Conservation (phyloP, 1,140 invertebrate genomes). For the Platyscapa corneri region DNA sequence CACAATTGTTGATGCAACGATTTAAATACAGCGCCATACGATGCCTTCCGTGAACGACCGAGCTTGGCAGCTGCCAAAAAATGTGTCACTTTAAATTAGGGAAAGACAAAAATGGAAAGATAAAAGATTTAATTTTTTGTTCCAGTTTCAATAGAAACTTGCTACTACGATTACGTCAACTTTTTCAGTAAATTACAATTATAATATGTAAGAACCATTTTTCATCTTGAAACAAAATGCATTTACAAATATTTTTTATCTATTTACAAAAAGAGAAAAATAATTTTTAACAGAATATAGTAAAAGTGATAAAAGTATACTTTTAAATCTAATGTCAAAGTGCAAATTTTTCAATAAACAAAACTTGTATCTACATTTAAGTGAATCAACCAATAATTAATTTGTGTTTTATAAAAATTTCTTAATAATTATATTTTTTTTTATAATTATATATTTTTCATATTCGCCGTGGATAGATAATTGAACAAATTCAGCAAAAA, state of each 20-base stretch:
- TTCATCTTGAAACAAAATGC: neutral
- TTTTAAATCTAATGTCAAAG: too few species aligned
- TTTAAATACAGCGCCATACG: conserved; percentile 63
- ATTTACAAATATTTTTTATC: conserved; percentile 50
- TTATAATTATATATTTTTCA: too few species aligned
- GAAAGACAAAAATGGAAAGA: conserved; percentile 19
- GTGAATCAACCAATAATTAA: too few species aligned
- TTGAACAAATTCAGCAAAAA: neutral
- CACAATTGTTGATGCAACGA: conserved; percentile 66
- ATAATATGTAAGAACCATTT: conserved; percentile 3
- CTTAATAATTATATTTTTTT: neutral
- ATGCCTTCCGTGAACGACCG: conserved; percentile 75
- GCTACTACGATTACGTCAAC: conserved; percentile 20
- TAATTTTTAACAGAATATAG: conserved; percentile 29
- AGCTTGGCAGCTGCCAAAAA: conserved; percentile 73
- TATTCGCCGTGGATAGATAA: neutral
- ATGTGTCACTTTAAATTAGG: conserved; percentile 51
- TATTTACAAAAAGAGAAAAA: conserved; percentile 29
- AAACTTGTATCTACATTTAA: too few species aligned
- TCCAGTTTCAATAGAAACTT: neutral
- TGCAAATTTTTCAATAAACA: too few species aligned
- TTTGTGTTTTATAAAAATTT: neutral
- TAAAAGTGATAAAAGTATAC: too few species aligned
- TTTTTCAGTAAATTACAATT: neutral
- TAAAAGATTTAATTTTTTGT: conserved; percentile 2